Conservation (phyloP, 2,888 invertebrate genomes). For the Ypsolopha scabrella region DNA sequence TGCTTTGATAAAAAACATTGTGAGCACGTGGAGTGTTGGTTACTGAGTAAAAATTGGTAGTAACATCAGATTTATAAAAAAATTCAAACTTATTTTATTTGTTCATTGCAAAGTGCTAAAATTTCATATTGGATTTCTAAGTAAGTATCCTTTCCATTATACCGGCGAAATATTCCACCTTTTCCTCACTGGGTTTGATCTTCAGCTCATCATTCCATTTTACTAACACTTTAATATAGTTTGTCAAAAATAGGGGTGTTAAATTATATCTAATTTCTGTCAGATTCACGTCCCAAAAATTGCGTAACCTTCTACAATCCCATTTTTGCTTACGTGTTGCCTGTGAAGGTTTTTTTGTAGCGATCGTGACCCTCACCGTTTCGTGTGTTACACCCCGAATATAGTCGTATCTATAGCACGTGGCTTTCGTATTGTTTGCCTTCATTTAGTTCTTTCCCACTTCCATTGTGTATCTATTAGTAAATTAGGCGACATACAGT, state of each 20-base stretch:
- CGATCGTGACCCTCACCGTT: conserved; percentile 56
- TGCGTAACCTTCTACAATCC: conserved; percentile 64
- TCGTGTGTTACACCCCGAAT: conserved; percentile 10
- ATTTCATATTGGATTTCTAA: conserved; percentile 35
- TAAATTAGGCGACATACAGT: background rate
- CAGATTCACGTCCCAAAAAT: conserved; percentile 38
- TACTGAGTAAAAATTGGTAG: conserved; percentile 57
- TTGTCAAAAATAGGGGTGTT: background rate
- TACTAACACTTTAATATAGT: conserved; percentile 1
- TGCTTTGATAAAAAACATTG: conserved; percentile 74
- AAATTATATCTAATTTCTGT: conserved; percentile 4
- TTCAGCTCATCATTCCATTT: conserved; percentile 11
- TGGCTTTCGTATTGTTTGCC: background rate
- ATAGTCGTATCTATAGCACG: background rate
- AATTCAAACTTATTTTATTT: conserved; percentile 33
- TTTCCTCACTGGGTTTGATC: conserved; percentile 26
- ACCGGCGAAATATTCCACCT: conserved; percentile 48
- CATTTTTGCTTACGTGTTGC: conserved; percentile 67
- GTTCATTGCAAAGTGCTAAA: conserved; percentile 27
- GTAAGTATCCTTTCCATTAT: conserved; percentile 39
- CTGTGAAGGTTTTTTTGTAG: conserved; percentile 53
- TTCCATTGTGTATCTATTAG: background rate
- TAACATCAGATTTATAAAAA: conserved; percentile 33
- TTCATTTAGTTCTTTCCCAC: background rate
- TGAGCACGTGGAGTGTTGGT: conserved; percentile 76